A percentile compares a stretch with the other conserved stretches of the same genome.
These are phyloP conservation scores for Pollenia labialis DNA, from an alignment of 2,888 invertebrate genomes.

Conservation along the genomic window DNA sequence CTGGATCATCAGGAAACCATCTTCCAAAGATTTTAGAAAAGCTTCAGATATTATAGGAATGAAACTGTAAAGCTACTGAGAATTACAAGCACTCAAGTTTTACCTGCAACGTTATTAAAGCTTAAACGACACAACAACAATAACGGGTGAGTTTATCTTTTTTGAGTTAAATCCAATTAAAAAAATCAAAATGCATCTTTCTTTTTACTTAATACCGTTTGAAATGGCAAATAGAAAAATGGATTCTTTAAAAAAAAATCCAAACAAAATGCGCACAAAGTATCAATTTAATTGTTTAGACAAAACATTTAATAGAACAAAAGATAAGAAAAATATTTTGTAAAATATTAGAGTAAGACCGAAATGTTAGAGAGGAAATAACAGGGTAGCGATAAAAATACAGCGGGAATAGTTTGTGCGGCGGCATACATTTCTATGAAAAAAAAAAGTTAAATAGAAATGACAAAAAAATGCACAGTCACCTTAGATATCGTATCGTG, in stretches of 20 bases:
- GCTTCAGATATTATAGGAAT: too few species aligned
- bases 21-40: too few species aligned
- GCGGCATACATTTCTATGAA: not conserved
- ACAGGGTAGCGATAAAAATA: conserved; percentile 34
- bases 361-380: not conserved
- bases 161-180: too few species aligned
- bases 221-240: too few species aligned
- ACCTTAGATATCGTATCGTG: conserved; percentile 23
- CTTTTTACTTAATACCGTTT: too few species aligned
- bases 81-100: too few species aligned
- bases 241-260: not conserved
- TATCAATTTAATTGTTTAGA: conserved; percentile 63
- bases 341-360: not conserved
- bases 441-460: not conserved
- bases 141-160: too few species aligned
- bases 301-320: conserved; percentile 5
- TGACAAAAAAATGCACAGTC: not conserved
- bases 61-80: too few species aligned
- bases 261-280: conserved; percentile 63
- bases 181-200: too few species aligned
- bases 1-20: too few species aligned
- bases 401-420: not conserved
- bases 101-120: too few species aligned
- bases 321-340: conserved; percentile 54
- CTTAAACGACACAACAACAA: too few species aligned